A percentile compares a stretch with the other conserved stretches of the same genome.
These are phyloP conservation scores for Psilanteris sp. DNA, from an alignment of 1,140 invertebrate species.

Conservation along the genomic window DNA sequence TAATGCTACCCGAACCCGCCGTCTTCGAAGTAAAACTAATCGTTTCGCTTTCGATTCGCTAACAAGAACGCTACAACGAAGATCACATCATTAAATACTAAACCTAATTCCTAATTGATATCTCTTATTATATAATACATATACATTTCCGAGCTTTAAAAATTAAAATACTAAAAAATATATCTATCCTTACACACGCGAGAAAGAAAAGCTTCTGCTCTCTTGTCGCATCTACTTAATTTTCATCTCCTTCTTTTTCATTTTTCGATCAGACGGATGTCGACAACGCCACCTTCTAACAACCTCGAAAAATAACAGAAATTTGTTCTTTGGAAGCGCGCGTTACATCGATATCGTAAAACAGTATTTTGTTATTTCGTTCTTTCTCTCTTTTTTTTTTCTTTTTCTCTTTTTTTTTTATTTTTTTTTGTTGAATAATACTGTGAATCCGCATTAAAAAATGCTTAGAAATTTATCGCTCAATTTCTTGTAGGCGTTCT, in stretches of 20 bases:
- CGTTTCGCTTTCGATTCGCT: constrained; percentile 4
- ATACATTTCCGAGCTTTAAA: constrained; percentile 26
- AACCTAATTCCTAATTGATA: constrained; percentile 14
- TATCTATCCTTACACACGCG: constrained; percentile 10
- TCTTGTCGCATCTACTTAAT: not conserved
- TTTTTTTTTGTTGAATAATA: constrained; percentile 8
- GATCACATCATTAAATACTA: constrained; percentile 35
- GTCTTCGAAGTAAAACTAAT: not conserved
- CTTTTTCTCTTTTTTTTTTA: no score
- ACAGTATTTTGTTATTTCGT: no score
- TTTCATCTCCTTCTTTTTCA: constrained; percentile 2
- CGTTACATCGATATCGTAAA: constrained; percentile 1
- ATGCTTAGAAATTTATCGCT: constrained; percentile 7
- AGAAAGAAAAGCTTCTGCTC: constrained; percentile 3
- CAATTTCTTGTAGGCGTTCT: no score
- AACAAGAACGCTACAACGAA: constrained; percentile 36
- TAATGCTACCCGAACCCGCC: not conserved
- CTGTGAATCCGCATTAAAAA: constrained; percentile 11
- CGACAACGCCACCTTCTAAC: no score
- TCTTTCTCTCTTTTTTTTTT: no score
- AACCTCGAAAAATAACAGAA: constrained; percentile 23
- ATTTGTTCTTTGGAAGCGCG: constrained; percentile 31
- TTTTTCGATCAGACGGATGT: constrained; percentile 29
- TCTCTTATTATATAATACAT: constrained; percentile 19
- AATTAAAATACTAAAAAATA: constrained; percentile 46